Base-by-base conservation (phyloP, 2,888 invertebrate genomes). In the Ophion costatus region DNA sequence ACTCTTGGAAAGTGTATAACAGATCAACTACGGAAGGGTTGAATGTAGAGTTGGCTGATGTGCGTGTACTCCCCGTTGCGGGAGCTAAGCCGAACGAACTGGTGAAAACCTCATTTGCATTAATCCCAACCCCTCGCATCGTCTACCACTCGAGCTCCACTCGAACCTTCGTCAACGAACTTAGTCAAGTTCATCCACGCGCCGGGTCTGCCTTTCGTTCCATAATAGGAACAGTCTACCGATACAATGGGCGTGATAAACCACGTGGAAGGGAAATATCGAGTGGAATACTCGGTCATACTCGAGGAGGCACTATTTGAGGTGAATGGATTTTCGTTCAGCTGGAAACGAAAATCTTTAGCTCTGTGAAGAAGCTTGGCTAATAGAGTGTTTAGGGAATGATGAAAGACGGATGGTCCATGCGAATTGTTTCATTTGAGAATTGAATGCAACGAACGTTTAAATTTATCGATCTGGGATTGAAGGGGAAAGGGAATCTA, bases 81-180 rank as follows among this genome's bases (percentile, higher is more conserved):
- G 59, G 64, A 63, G 61, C 70, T 69, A 29, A 57, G 74, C 76
- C 67, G 74, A 85, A 80, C 80, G 69, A 83, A 85, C 82, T 80
- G 59, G 63, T 56, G 86, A 85, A 78, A 85, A 85, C 75, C 83
- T 85, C 86, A 85, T 85, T 86, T 85, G 67, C 86, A 83, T 86
- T 83, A 83, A 86, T 86, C 85, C 67, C 79, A 83, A 80, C 42
- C 76, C 86, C 20, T 70, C 33, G n/a, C 61, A 75, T 78, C 51
- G 56, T 59, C 61, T 59, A 67, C 77, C 45, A 75, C 66, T 78
- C 66, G 77, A 70, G 38, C 83, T 61, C 76, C 45, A 69, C 56
- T 22, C 67, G 76, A 42, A 70, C 29, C 57, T 61, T 71, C 71
- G 56, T 59, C 71, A 24, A 56, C 82, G 7, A 73, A 82, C 80